Conservation (phyloP, 2,113 vertebrate species). For the Psettodes erumei region DNA sequence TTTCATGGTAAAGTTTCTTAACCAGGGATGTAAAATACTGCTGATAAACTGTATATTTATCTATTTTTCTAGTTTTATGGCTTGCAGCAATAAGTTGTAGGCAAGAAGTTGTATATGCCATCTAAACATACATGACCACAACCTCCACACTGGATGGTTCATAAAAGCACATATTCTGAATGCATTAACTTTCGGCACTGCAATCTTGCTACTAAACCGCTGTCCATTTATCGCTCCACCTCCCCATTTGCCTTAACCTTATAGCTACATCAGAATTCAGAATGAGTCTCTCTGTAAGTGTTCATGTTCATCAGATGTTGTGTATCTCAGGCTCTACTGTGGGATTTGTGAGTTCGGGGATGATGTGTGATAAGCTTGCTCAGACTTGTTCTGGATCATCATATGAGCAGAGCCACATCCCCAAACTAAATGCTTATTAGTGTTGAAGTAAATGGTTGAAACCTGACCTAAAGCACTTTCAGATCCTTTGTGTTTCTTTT, state of each 20-base stretch:
- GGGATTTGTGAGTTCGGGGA: neutral
- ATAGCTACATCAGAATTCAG: slow-evolving; percentile 32
- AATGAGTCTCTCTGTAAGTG: slow-evolving; percentile 12
- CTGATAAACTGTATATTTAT: neutral
- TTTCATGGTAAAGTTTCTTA: neutral
- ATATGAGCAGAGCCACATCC: neutral
- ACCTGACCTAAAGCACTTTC: neutral
- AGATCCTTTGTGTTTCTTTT: neutral
- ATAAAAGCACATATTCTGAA: slow-evolving; percentile 4
- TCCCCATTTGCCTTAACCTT: slow-evolving; percentile 36
- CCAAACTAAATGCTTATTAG: neutral
- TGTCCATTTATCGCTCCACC: slow-evolving; percentile 3
- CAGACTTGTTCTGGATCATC: neutral
- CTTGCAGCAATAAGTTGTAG: neutral
- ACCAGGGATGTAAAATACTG: neutral
- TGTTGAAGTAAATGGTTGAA: neutral
- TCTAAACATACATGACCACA: neutral
- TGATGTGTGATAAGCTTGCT: neutral
- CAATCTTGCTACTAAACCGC: neutral
- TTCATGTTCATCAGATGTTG: slow-evolving; percentile 18
- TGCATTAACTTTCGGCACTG: neutral
- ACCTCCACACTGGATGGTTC: neutral
- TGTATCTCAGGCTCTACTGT: slow-evolving; percentile 1
- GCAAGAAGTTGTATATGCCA: neutral
- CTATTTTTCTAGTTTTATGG: neutral